phyloP scores from a whole-genome alignment of 2,888 invertebrate genomes.

The Ormia ochracea region DNA sequence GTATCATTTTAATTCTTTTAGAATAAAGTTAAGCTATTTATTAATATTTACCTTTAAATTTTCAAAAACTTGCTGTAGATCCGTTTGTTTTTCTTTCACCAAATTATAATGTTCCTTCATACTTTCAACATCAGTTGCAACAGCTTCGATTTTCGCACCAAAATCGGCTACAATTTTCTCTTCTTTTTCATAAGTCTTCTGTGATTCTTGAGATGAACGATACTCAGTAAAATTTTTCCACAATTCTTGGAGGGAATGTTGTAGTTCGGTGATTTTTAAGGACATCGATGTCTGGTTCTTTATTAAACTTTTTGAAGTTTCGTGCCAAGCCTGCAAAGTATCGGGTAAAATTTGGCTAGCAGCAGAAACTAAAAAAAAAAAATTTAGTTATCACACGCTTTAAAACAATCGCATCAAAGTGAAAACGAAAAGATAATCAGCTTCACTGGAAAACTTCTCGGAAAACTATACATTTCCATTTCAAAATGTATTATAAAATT shows the following conservation, averaged over 20 bases:
- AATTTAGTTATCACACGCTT: not conserved
- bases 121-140: constrained; percentile 72
- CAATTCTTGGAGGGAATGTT: constrained; percentile 79
- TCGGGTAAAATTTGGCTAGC: constrained; percentile 84
- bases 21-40: too few species aligned
- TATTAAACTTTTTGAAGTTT: constrained; percentile 82
- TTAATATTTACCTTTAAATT: constrained; percentile 64
- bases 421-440: too few species aligned
- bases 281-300: constrained; percentile 82
- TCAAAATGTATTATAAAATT: too few species aligned
- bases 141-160: constrained; percentile 75
- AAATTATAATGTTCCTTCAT: constrained; percentile 72
- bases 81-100: constrained; percentile 69
- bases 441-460: too few species aligned
- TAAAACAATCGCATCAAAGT: too few species aligned
- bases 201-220: constrained; percentile 69
- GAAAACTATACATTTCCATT: too few species aligned
- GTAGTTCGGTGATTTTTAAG: constrained; percentile 79
- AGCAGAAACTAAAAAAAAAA: constrained; percentile 80
- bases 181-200: constrained; percentile 72
- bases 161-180: constrained; percentile 75
- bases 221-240: constrained; percentile 76
- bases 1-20: too few species aligned
- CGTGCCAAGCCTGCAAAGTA: constrained; percentile 84
- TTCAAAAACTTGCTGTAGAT: constrained; percentile 68